Evolutionary conservation across 1,140 invertebrate genomes (phyloP).

Genomic region (Calephelis nemesis): DNA sequence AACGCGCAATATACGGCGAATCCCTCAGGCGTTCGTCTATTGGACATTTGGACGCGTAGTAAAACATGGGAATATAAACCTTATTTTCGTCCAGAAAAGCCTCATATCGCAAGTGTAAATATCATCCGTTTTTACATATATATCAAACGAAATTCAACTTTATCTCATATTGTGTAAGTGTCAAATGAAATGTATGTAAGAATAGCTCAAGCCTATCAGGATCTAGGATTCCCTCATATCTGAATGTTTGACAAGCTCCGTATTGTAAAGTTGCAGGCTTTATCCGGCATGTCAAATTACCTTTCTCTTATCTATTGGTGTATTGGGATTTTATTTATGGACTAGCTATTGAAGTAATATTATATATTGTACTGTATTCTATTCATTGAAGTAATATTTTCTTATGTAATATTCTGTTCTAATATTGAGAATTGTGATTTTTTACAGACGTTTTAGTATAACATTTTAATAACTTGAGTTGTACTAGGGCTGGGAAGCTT

Average conservation of each 20-base stretch:
- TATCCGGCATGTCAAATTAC: constrained; percentile 16
- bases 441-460: too few species aligned
- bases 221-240: constrained; percentile 16
- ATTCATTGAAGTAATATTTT: too few species aligned
- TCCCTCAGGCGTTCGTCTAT: constrained; percentile 43
- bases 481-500: too few species aligned
- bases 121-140: neutral
- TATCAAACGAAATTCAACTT: constrained; percentile 29
- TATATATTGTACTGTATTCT: too few species aligned
- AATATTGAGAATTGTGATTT: too few species aligned
- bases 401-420: too few species aligned
- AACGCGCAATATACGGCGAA: constrained; percentile 49
- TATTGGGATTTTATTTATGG: constrained; percentile 12
- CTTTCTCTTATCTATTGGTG: constrained; percentile 15
- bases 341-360: neutral
- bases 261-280: constrained; percentile 17
- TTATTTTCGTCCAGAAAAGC: neutral
- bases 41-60: constrained; percentile 36
- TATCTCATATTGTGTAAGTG: constrained; percentile 3
- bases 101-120: neutral
- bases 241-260: constrained; percentile 11
- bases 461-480: too few species aligned
- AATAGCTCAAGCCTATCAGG: constrained; percentile 10
- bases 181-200: constrained; percentile 13
- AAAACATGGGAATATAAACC: neutral